Evolutionary conservation across 2,797 vertebrate species (phyloP), one percentile per base, ranked within the genome.

Genomic region (Tympanoctomys barrerae): DNA sequence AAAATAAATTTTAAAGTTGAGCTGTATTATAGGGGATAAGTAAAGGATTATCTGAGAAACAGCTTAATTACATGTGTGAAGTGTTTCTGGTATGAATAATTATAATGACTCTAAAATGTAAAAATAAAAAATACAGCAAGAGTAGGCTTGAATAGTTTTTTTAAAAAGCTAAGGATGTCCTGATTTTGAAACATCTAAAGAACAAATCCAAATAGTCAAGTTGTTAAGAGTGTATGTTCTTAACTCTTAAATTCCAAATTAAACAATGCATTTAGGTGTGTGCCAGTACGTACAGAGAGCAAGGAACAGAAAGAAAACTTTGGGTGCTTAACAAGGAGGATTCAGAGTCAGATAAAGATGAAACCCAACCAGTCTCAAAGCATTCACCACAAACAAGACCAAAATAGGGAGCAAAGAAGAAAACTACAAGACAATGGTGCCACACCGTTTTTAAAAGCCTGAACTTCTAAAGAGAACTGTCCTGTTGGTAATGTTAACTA

Each of bases 311-410:
- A 70, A 85, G 10, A 83, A 28, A 26, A 59, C 49, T 64, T 96
- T 90, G 49, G 49, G 49, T 49, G 49, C 19, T 78, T 13, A 95
- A 87, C 7, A 93, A 92, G 86, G 11, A 59, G 73, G 82, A n/a
- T 87, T 87, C 14, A 91, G 49, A 85, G 5, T 31, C 39, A 87
- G 6, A 77, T 22, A 90, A 85, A 68, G 81, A 14, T 82, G 26
- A 96, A 96, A 83, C 26, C 68, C 90, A 94, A 36, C 52, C 61
- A 88, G 89, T 39, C 57, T 91, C 71, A 90, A 86, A 70, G 91
- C 10, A 83, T 13, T 2, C 90, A 54, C 42, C 82, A 96, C n/a
- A 82, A 89, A 94, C 33, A 18, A 91, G 19, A 88, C 33, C 81
- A 66, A 52, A 88, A 94, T 19, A 79, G 19, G 26, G 7, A 92